Base-by-base conservation (phyloP, 1,140 invertebrate genomes). In the Grapholita molesta region DNA sequence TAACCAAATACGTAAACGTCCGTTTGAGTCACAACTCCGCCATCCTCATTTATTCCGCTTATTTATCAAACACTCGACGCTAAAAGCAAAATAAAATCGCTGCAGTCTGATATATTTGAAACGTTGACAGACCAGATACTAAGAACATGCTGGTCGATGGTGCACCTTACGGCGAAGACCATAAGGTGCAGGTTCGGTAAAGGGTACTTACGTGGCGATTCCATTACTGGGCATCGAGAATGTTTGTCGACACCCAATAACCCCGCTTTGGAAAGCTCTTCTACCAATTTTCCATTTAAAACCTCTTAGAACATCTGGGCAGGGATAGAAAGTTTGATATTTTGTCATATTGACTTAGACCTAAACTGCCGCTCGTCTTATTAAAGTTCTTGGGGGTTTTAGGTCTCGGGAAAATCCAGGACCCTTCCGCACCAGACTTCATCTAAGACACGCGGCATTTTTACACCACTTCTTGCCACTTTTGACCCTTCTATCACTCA, bases 271-370 rank as follows among this genome's bases (percentile, higher is more conserved):
- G 35, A 9, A 33, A 5, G 12, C 35, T 12, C 35, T n/a, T 25
- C 32, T 61, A 5, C 55, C 55, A 61, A 61, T 61, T 61, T 61
- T 32, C 32, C 55, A 28, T 61, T 61, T 61, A 61, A 61, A 61
- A 61, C 6, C n/a, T 57, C 24, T 28, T 57, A 42, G 53, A 23
- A 23, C 11, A 23, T 25, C 53, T 57, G 53, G 53, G n/a, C n/a
- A n/a, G n/a, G n/a, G n/a, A n/a, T 57, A 57, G 42, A 48, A 6
- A 6, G 18, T 48, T 48, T 21, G 15, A 48, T 48, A 48, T 48
- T 18, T 18, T 48, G 42, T 48, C 18, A 30, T 3, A 30, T 30
- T 30, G 28, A n/a, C n/a, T n/a, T n/a, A n/a, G n/a, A n/a, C n/a
- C n/a, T n/a, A n/a, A n/a, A n/a, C n/a, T n/a, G n/a, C n/a, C n/a